phyloP scores from a whole-genome alignment of 2,113 vertebrate genomes.

The Malurus alboscapulatus region DNA sequence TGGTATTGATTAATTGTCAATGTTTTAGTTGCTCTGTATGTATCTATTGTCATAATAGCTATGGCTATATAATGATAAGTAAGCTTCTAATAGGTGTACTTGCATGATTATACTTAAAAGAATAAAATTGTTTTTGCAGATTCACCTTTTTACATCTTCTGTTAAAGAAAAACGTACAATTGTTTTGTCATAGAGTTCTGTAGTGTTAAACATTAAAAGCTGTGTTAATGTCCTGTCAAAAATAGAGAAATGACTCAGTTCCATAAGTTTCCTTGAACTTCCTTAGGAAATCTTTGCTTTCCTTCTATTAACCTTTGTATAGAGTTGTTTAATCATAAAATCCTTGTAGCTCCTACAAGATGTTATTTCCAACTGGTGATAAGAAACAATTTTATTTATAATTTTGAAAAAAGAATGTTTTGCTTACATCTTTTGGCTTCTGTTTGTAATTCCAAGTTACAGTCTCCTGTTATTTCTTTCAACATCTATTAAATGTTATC shows the following conservation, averaged over 20 bases:
- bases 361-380: not conserved
- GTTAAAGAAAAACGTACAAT: not conserved
- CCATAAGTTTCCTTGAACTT: not conserved
- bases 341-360: not conserved
- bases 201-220: not conserved
- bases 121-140: not conserved
- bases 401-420: not conserved
- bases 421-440: not conserved
- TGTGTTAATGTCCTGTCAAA: not conserved
- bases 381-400: not conserved
- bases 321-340: not conserved
- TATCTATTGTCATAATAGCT: not conserved
- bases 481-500: not conserved
- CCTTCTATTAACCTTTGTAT: not conserved
- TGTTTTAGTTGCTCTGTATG: not conserved
- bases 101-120: not conserved
- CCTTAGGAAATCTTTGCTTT: not conserved
- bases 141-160: not conserved
- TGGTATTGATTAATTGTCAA: not conserved
- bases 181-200: not conserved
- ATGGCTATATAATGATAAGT: not conserved
- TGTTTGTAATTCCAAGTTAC: not conserved
- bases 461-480: not conserved
- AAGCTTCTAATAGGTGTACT: not conserved
- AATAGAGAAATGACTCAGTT: not conserved